Evolutionary conservation across 30 jellyfish, hydroid and myxozoan species (phyloP).

Genomic region (Clytia hemisphaerica): DNA sequence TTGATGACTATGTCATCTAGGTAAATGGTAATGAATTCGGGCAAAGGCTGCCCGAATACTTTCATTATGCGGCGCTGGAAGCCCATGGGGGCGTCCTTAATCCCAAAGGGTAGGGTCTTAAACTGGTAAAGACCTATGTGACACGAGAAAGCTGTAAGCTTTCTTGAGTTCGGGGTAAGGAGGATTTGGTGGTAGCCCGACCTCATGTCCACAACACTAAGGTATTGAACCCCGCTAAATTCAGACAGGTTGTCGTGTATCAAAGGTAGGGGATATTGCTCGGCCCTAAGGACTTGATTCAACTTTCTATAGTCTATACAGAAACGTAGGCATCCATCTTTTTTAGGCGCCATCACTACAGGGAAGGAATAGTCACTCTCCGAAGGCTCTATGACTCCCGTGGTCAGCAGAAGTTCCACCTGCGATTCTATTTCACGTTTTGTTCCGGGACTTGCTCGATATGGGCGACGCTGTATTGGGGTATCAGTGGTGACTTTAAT

Average conservation of each 20-base stretch:
- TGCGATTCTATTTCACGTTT: too few relatives aligned
- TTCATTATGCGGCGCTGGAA: constrained; percentile 1
- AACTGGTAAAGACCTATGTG: background rate
- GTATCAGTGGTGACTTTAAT: too few relatives aligned
- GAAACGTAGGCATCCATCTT: constrained; percentile 1
- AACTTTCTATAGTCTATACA: constrained; percentile 13
- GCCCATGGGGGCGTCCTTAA: background rate
- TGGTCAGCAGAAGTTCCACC: too few relatives aligned
- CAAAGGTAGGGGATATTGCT: background rate
- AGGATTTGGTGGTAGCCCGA: background rate
- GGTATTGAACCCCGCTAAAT: background rate
- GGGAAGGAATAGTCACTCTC: constrained; percentile 17
- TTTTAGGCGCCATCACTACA: constrained; percentile 2
- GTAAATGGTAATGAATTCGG: constrained; percentile 5
- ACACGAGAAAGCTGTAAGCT: constrained; percentile 18
- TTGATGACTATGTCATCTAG: constrained; percentile 33
- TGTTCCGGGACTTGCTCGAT: too few relatives aligned
- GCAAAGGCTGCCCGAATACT: background rate
- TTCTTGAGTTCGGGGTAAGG: background rate
- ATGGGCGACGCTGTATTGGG: too few relatives aligned
- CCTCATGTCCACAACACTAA: background rate
- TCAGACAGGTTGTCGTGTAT: background rate
- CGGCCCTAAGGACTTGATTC: constrained; percentile 2
- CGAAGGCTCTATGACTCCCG: background rate
- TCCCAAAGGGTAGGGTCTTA: background rate